Conservation (phyloP, 2,888 invertebrate genomes). For the Erebia ligea region DNA sequence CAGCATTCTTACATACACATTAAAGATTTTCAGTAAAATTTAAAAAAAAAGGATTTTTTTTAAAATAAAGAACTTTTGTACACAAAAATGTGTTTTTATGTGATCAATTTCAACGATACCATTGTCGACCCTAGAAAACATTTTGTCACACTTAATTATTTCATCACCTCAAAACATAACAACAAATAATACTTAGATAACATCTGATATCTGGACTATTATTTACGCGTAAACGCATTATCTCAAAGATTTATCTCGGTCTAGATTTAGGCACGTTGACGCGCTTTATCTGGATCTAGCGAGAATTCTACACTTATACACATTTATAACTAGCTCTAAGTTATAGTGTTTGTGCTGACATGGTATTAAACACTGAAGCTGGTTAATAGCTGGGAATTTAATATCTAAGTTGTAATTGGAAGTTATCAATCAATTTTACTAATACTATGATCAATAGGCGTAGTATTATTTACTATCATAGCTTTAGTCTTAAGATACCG, state of each 20-base stretch:
- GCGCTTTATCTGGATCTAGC: conserved; percentile 30
- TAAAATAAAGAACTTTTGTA: no score
- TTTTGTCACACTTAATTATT: conserved; percentile 10
- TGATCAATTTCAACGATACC: no score
- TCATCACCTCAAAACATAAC: conserved; percentile 19
- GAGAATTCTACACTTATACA: conserved; percentile 33
- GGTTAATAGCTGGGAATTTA: neutral
- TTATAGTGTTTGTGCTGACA: conserved; percentile 18
- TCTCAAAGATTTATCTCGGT: conserved; percentile 25
- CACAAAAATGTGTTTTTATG: no score
- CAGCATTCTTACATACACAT: no score
- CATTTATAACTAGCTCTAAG: conserved; percentile 22
- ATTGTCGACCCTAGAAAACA: neutral
- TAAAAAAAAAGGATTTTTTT: no score
- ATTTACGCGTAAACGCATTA: conserved; percentile 35
- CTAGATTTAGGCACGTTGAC: conserved; percentile 33
- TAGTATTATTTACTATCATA: neutral
- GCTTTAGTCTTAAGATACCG: no score
- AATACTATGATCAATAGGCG: neutral
- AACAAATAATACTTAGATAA: conserved; percentile 22
- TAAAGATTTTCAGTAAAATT: no score
- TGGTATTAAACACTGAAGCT: conserved; percentile 11
- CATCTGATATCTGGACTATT: conserved; percentile 25
- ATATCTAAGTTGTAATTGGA: neutral
- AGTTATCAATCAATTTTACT: conserved; percentile 3